Evolutionary conservation across 2,888 invertebrate genomes (phyloP), one percentile per base, ranked within the genome.

Genomic region (Coenonympha glycerion): DNA sequence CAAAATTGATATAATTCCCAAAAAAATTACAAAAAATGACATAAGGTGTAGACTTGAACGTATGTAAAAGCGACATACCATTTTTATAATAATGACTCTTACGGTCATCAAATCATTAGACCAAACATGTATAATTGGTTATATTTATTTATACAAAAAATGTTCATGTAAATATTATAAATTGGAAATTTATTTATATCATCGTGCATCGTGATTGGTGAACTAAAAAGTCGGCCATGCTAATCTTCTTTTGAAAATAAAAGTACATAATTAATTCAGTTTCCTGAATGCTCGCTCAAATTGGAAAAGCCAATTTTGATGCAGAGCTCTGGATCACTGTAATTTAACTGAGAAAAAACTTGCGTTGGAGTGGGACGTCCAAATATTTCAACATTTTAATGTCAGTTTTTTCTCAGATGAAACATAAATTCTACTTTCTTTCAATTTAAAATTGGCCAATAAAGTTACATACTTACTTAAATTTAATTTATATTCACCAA

Each of bases 121-220:
- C 49, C 53, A 46, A 53, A 53, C 36, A 21, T 49, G 49, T 49
- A 46, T 46, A 41, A 46, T 41, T 41, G 39, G 26, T 40, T 49
- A 49, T 47, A 53, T 53, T 47, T 53, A 49, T 49, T 47, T 42
- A 31, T 19, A 41, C 36, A 47, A 31, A 42, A 44, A 42, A 44
- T 19, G 24, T 34, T 49, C 19, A 36, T 49, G 53, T 53, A 53
- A 53, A 49, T 53, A 49, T 31, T 51, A 47, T 41, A 41, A 47
- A 47, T 41, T 31, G 21, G 3, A 31, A 31, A 34, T 21, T 41
- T 51, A 51, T 51, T 47, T 51, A 51, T 51, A 31, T 15, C 9
- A 15, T n/a, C 24, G 26, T n/a, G 28, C 18, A 28, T 28, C 19
- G 13, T 30, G 30, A n/a, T 41, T 19, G 28, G 41, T 30, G 31